These are phyloP conservation scores for Dynastes tityus DNA, from an alignment of 2,888 invertebrate genomes.

Conservation along the genomic window DNA sequence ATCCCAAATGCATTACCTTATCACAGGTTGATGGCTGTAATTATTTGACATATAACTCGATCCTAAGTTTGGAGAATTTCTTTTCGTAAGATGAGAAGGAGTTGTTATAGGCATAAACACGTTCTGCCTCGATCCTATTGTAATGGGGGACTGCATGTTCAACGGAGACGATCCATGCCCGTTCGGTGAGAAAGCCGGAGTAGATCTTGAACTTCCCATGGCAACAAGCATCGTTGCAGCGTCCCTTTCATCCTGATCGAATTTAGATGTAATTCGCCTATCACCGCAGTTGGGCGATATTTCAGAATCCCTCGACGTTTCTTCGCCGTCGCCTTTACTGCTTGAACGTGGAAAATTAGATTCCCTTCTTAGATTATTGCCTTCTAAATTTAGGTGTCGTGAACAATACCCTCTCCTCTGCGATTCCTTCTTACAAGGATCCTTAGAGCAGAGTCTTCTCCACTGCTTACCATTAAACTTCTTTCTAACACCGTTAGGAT, in stretches of 20 bases:
- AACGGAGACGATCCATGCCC: constrained; percentile 80
- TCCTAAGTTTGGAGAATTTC: constrained; percentile 69
- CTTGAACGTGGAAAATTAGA: constrained; percentile 72
- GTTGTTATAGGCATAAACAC: constrained; percentile 93
- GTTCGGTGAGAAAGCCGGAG: constrained; percentile 89
- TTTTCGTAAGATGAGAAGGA: constrained; percentile 71
- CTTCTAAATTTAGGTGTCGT: constrained; percentile 91
- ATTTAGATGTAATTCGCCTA: constrained; percentile 83
- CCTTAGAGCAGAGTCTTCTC: constrained; percentile 96
- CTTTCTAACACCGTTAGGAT: constrained; percentile 96
- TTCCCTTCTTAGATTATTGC: constrained; percentile 60
- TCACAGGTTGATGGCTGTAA: constrained; percentile 68
- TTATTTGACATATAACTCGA: constrained; percentile 64
- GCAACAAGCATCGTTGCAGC: constrained; percentile 98
- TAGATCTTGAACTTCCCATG: constrained; percentile 93
- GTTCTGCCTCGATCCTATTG: constrained; percentile 85
- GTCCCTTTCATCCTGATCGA: constrained; percentile 96
- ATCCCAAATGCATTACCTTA: constrained; percentile 62
- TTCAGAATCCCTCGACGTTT: constrained; percentile 92
- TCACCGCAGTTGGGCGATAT: constrained; percentile 87
- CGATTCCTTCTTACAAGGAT: constrained; percentile 96
- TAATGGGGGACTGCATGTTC: constrained; percentile 79
- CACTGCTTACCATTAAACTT: constrained; percentile 99
- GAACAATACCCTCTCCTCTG: constrained; percentile 98
- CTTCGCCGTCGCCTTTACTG: constrained; percentile 82